phyloP scores from a whole-genome alignment of 2,797 vertebrate genomes.

The Eospalax fontanierii region DNA sequence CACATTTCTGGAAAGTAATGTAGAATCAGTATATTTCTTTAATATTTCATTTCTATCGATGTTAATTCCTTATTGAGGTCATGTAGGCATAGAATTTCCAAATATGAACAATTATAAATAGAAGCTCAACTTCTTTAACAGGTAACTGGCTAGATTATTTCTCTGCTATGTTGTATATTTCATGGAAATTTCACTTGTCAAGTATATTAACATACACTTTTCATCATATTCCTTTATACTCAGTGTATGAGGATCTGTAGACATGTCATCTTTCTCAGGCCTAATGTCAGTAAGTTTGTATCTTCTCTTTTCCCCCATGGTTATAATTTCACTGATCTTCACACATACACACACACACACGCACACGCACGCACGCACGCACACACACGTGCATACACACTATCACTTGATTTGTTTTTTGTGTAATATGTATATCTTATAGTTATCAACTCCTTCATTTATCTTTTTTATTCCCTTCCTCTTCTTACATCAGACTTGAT shows the following conservation, averaged over 20 bases:
- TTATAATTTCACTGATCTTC: slow-evolving; percentile 27
- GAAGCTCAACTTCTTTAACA: slow-evolving; percentile 46
- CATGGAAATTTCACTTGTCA: neutral
- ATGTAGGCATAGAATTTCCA: neutral
- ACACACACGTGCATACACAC: neutral
- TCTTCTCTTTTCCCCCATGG: slow-evolving; percentile 2
- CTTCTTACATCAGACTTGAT: neutral
- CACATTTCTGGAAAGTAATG: neutral
- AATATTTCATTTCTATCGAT: slow-evolving; percentile 50
- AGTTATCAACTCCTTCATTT: neutral
- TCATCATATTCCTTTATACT: neutral
- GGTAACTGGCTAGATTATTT: neutral
- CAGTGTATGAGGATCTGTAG: neutral
- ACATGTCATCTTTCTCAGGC: neutral
- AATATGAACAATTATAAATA: slow-evolving; percentile 8
- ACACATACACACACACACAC: neutral
- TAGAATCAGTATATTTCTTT: slow-evolving; percentile 33
- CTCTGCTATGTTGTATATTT: neutral
- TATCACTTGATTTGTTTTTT: slow-evolving; percentile 19
- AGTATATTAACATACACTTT: neutral
- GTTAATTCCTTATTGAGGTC: neutral
- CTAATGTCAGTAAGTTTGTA: neutral
- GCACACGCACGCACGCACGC: too few species aligned
- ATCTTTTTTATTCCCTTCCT: neutral
- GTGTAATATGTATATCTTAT: slow-evolving; percentile 4